Base-by-base conservation (phyloP, 2,797 vertebrate genomes). In the Anolis apletophallus region DNA sequence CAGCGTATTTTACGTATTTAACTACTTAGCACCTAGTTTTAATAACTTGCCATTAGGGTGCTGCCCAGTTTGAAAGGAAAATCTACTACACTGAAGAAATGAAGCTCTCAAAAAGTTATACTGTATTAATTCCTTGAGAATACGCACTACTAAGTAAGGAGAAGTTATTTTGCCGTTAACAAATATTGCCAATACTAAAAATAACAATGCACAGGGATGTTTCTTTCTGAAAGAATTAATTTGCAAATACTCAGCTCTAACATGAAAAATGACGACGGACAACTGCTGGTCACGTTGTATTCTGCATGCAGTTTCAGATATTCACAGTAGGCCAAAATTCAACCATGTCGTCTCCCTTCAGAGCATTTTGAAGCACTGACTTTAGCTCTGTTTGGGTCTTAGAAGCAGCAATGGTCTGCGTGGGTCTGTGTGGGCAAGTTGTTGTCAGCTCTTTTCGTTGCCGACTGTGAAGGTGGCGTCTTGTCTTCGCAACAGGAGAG, bases 121-220 rank as follows among this genome's bases (percentile, higher is more conserved):
- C 23, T 78, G 68, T 80, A 86, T 91, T 93, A 90, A 87, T 90
- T 86, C 88, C 86, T 91, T 91, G 92, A 81, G 26, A 73, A 79
- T 67, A 87, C 8, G 61, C 78, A 92, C 91, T 91, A 90, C 93
- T 93, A 91, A 94, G 90, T 93, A 91, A 94, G 90, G 90, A 89
- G 90, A 75, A 86, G 57, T 85, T 81, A 80, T 52, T 67, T 85
- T 91, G 36, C 75, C 89, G 68, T 91, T 92, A 81, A 92, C 85
- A 92, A 67, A 78, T 86, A 91, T 85, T 90, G 90, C 61, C 40
- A 91, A 85, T 92, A 92, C 69, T 54, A 83, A 88, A 86, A 93
- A 91, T 93, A 92, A 36, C 89, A 88, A 87, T 84, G 90, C 10
- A 87, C 4, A 84, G 87, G 85, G 91, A 91, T 1, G 26, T 36